Conservation (phyloP, 2,113 vertebrate genomes). For the Tursiops truncatus region DNA sequence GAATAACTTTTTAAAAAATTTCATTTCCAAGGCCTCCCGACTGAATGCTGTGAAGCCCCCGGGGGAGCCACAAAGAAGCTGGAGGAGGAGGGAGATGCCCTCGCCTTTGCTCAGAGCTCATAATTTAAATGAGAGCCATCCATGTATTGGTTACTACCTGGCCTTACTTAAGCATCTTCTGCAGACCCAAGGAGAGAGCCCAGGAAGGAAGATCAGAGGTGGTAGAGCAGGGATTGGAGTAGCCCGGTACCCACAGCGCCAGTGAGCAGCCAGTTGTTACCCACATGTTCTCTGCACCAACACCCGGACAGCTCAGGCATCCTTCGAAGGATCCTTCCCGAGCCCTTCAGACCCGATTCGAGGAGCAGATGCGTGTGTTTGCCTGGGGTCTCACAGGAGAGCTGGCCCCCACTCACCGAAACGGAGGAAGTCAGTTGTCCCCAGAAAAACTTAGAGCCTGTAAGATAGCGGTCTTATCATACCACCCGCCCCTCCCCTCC, state of each 20-base stretch:
- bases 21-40: not conserved
- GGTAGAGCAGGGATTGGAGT: not conserved
- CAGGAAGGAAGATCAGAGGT: not conserved
- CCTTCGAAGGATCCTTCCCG: not conserved
- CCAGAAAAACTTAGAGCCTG: not conserved
- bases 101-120: not conserved
- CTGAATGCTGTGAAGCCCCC: not conserved
- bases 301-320: accelerated
- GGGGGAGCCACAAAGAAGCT: not conserved
- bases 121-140: not conserved
- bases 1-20: not conserved
- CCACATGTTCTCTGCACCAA: not conserved
- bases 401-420: not conserved
- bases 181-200: not conserved
- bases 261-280: accelerated
- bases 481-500: not conserved
- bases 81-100: not conserved
- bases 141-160: not conserved
- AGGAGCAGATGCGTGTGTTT: not conserved
- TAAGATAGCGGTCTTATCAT: not conserved
- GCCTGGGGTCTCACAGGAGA: not conserved
- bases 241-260: accelerated
- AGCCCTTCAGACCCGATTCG: not conserved
- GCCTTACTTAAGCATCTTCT: not conserved
- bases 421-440: not conserved